These are phyloP conservation scores for Peucedramus taeniatus DNA, from an alignment of 2,113 vertebrate genomes.

Conservation along the genomic window DNA sequence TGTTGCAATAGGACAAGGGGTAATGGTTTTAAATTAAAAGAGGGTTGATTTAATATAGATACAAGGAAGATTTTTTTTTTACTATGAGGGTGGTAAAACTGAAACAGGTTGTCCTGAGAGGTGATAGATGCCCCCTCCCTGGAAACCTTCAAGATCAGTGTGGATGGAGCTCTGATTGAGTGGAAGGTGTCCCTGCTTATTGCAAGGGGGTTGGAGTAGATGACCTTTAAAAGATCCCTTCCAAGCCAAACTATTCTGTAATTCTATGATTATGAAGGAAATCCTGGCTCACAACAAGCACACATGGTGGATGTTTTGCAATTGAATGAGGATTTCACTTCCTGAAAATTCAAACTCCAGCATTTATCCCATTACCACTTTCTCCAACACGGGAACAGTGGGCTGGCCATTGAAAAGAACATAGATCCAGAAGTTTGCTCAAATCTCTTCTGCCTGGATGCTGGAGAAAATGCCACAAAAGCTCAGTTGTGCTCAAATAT, in stretches of 20 bases:
- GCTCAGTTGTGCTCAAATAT: neutral
- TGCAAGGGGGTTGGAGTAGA: neutral
- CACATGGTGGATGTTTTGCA: neutral
- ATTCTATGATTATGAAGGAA: neutral
- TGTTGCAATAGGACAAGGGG: neutral
- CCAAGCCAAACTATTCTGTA: neutral
- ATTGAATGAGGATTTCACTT: neutral
- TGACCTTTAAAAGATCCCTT: neutral
- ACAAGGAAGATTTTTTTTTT: neutral
- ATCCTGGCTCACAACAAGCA: neutral
- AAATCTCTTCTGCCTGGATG: neutral
- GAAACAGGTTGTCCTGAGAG: neutral
- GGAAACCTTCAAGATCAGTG: neutral
- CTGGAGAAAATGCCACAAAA: neutral
- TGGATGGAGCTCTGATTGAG: neutral
- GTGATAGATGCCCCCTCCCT: rapidly evolving
- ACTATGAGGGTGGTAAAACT: rapidly evolving
- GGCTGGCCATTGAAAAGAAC: neutral
- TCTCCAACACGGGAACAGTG: neutral
- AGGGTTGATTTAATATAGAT: neutral
- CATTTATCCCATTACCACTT: neutral
- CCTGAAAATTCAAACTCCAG: neutral
- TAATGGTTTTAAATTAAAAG: neutral
- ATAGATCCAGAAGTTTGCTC: neutral
- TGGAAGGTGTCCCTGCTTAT: neutral